Percentiles rank a stretch among this genome's conserved stretches.
Conservation (phyloP, 2,797 vertebrate species). For the Scleropages formosus region DNA sequence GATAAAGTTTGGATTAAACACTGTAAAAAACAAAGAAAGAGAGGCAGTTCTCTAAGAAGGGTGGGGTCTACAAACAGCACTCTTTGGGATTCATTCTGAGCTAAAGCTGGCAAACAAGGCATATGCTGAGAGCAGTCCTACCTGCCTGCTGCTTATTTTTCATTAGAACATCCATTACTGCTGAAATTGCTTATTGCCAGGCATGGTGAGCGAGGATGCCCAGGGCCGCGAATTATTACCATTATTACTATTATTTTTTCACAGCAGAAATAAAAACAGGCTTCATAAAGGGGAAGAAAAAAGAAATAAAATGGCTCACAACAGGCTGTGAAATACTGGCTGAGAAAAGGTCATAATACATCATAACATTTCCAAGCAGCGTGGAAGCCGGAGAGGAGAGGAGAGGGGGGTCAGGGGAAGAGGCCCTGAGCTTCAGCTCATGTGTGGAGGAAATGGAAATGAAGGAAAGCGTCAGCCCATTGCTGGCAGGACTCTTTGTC, state of each 20-base stretch:
- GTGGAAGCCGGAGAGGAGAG: neutral
- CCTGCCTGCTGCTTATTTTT: slow-evolving; percentile 42
- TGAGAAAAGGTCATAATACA: slow-evolving; percentile 58
- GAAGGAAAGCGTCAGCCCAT: too few species aligned
- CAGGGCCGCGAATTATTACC: slow-evolving; percentile 52
- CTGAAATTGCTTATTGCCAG: slow-evolving; percentile 48
- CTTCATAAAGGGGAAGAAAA: slow-evolving; percentile 43
- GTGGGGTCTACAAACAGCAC: neutral
- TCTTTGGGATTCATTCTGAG: slow-evolving; percentile 16
- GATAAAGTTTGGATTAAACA: neutral
- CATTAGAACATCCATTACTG: slow-evolving; percentile 52
- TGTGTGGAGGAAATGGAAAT: too few species aligned
- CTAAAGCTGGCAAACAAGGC: slow-evolving; percentile 23
- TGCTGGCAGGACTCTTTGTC: neutral
- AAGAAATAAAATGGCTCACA: neutral
- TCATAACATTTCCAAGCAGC: slow-evolving; percentile 39
- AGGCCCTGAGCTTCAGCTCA: too few species aligned
- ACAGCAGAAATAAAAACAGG: neutral
- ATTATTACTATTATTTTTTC: slow-evolving; percentile 53
- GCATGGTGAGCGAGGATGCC: slow-evolving; percentile 44
- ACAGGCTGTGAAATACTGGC: slow-evolving; percentile 47
- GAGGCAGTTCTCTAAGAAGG: slow-evolving; percentile 6
- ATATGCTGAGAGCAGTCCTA: slow-evolving; percentile 25
- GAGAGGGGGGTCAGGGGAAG: neutral
- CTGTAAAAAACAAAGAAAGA: neutral